Conservation (phyloP, 2,113 vertebrate genomes). For the Oceanodroma tethys region DNA sequence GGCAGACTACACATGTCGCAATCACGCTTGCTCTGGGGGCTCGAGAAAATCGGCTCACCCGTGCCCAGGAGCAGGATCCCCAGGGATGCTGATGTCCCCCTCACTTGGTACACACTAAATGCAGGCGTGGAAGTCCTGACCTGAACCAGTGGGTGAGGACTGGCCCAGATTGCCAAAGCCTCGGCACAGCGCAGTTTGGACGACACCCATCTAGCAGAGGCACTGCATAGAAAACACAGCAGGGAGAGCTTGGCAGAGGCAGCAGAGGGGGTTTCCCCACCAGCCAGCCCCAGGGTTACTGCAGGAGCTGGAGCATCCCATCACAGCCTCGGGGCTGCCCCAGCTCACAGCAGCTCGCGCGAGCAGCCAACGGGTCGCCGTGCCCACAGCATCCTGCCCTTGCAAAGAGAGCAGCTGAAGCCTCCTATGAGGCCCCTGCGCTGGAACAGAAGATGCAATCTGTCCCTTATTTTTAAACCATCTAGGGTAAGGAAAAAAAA, state of each 20-base stretch:
- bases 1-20: neutral
- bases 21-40: neutral
- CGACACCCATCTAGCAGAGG: neutral
- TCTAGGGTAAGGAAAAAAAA: too few species aligned
- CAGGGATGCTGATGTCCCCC: neutral
- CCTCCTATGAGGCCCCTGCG: neutral
- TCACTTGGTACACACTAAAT: neutral
- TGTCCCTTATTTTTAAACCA: neutral
- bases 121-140: accelerated
- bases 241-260: accelerated
- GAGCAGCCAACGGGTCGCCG: neutral
- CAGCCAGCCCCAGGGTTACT: neutral
- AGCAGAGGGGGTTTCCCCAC: neutral
- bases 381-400: neutral
- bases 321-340: neutral
- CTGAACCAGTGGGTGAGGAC: neutral
- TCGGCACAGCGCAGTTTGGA: accelerated
- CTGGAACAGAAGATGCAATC: neutral
- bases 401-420: neutral
- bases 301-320: neutral
- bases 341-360: neutral
- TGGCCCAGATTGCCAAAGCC: neutral
- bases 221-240: neutral
- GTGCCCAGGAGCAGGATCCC: neutral
- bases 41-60: neutral